Evolutionary conservation across 2,113 vertebrate genomes (phyloP).

Genomic region (Rhineura floridana): DNA sequence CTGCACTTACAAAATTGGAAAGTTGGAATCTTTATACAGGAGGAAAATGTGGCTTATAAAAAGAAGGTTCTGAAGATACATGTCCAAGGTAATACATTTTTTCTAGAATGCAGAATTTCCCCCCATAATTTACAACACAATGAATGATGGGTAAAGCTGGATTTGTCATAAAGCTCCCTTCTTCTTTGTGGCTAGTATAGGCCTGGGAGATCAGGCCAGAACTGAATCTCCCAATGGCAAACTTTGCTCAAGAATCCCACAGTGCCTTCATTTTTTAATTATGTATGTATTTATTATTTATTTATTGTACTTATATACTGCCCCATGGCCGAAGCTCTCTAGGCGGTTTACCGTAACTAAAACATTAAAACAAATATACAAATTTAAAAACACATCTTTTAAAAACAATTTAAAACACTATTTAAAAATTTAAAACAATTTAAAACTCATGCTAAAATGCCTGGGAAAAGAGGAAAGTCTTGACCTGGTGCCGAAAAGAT

Average conservation of each 20-base stretch:
- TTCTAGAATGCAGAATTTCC: neutral
- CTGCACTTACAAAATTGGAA: constrained; percentile 1
- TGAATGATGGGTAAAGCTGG: neutral
- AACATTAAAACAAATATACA: too few relatives aligned
- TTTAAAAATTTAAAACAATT: too few relatives aligned
- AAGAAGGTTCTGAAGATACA: neutral
- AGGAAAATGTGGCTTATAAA: neutral
- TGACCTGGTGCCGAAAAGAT: too few relatives aligned
- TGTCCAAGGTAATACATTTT: neutral
- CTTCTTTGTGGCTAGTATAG: neutral
- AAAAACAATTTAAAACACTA: too few relatives aligned
- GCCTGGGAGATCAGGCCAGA: neutral
- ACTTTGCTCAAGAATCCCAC: neutral
- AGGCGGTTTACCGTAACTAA: too few relatives aligned
- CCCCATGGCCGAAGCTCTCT: too few relatives aligned
- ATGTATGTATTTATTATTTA: too few relatives aligned
- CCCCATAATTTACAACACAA: neutral
- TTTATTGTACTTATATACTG: too few relatives aligned
- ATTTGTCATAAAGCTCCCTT: neutral
- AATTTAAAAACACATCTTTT: too few relatives aligned
- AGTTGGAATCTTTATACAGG: neutral
- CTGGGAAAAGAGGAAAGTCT: too few relatives aligned
- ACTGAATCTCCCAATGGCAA: neutral
- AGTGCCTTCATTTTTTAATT: too few relatives aligned
- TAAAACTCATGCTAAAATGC: too few relatives aligned